A percentile compares a stretch with the other conserved stretches of the same genome.
phyloP scores from a whole-genome alignment of 2,888 invertebrate genomes.

The Yponomeuta cagnagella region DNA sequence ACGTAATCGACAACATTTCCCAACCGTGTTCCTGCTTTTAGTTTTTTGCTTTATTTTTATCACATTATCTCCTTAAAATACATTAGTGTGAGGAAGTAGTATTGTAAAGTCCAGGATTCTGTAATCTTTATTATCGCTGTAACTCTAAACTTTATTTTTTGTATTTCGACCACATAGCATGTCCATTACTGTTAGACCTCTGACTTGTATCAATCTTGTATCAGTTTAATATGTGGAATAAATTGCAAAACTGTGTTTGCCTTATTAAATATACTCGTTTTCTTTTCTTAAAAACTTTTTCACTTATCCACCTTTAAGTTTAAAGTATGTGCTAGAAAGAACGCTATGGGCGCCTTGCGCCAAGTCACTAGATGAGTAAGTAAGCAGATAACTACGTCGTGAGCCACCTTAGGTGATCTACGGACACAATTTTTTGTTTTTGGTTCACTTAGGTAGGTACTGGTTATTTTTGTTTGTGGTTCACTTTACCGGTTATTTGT shows the following conservation, averaged over 20 bases:
- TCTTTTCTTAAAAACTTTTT: slow-evolving; percentile 26
- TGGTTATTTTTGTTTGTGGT: too few relatives aligned
- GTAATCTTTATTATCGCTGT: slow-evolving; percentile 70
- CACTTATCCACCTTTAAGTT: background rate
- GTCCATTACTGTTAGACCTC: slow-evolving; percentile 69
- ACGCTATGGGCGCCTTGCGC: too few relatives aligned
- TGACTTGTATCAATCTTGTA: slow-evolving; percentile 74
- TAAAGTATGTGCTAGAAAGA: too few relatives aligned
- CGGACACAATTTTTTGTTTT: too few relatives aligned
- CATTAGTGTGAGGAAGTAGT: slow-evolving; percentile 73
- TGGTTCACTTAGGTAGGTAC: too few relatives aligned
- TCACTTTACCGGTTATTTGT: too few relatives aligned
- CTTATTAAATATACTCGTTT: slow-evolving; percentile 62
- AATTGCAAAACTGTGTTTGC: slow-evolving; percentile 77
- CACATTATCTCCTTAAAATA: slow-evolving; percentile 69
- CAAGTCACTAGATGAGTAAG: too few relatives aligned
- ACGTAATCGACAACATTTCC: slow-evolving; percentile 70
- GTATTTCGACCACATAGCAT: slow-evolving; percentile 69
- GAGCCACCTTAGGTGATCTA: too few relatives aligned
- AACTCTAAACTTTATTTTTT: slow-evolving; percentile 55
- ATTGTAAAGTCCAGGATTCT: slow-evolving; percentile 72
- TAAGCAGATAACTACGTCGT: too few relatives aligned
- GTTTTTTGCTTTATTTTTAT: slow-evolving; percentile 74
- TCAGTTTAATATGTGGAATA: slow-evolving; percentile 75
- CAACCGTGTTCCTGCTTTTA: slow-evolving; percentile 74